Conservation (phyloP, 2,888 invertebrate species). For the Norana najaformis region DNA sequence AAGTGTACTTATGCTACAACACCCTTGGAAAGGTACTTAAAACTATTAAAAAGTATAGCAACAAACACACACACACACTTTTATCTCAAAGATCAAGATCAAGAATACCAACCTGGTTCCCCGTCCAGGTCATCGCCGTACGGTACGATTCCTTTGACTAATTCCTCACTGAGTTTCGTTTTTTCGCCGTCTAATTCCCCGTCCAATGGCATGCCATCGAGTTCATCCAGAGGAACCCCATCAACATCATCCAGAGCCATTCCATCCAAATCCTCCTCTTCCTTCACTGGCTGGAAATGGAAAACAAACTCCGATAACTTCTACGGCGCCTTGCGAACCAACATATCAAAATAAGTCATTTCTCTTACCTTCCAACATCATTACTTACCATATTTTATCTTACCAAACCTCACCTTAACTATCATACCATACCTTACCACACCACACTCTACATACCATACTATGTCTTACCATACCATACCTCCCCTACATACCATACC, state of each 20-base stretch:
- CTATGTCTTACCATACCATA: too few relatives aligned
- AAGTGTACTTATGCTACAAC: too few relatives aligned
- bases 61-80: not conserved
- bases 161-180: not conserved
- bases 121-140: conserved; percentile 35
- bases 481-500: too few relatives aligned
- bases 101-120: conserved; percentile 28
- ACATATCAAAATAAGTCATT: too few relatives aligned
- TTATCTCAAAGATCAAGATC: not conserved
- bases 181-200: conserved; percentile 9
- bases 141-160: conserved; percentile 30
- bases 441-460: too few relatives aligned
- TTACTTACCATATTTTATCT: too few relatives aligned
- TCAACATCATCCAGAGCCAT: conserved; percentile 56
- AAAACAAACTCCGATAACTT: not conserved
- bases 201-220: conserved; percentile 40
- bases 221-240: conserved; percentile 51
- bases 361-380: too few relatives aligned
- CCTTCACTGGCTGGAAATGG: not conserved
- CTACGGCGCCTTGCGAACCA: too few relatives aligned
- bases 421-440: too few relatives aligned
- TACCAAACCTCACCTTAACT: too few relatives aligned
- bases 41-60: too few relatives aligned
- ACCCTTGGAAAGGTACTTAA: too few relatives aligned
- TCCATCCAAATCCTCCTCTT: conserved; percentile 54